Evolutionary conservation across 2,888 invertebrate species (phyloP), one percentile per base, ranked within the genome.

Genomic region (Ephialtes manifestator): DNA sequence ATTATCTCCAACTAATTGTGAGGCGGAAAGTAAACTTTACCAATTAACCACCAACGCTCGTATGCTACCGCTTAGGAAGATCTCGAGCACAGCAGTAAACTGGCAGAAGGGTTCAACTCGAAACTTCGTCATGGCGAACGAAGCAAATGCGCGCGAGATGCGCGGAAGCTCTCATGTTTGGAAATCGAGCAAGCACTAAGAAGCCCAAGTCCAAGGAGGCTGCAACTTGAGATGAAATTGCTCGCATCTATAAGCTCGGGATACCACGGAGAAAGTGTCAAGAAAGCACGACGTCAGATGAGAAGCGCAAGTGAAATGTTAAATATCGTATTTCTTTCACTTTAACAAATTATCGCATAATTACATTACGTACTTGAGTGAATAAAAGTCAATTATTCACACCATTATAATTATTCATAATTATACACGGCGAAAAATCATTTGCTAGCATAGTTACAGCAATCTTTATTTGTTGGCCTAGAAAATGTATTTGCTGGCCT

Each of bases 21-120:
- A 85, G 82, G 74, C 72, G 79, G 63, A 72, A 83, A 83, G 85
- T 87, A 83, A 89, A 87, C 87, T 88, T 89, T 88, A 84, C 83
- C 87, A 89, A 89, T 89, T 89, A 89, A 87, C 84, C 84, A 72
- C 43, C 51, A 28, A 71, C 63, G 82, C 84, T 81, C 87, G 84
- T 87, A 83, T 83, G 83, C 82, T 77, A 83, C 72, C 78, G 77
- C 78, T 87, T 84, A 83, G 81, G 67, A 67, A 70, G 71, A 85
- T 71, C 53, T 55, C 53, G 13, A 28, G 70, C 55, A 77, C 67
- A 71, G 81, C 68, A 43, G 84, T 84, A 84, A 84, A 78, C 74
- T 60, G 43, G 53, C 81, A 51, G 81, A 84, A 60, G 72, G 82
- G 43, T 51, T 82, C 43, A 82, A 80, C 85, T 82, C 79, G 79